Base-by-base conservation (phyloP, 2,888 invertebrate genomes). In the Dicranocentrus wangi region DNA sequence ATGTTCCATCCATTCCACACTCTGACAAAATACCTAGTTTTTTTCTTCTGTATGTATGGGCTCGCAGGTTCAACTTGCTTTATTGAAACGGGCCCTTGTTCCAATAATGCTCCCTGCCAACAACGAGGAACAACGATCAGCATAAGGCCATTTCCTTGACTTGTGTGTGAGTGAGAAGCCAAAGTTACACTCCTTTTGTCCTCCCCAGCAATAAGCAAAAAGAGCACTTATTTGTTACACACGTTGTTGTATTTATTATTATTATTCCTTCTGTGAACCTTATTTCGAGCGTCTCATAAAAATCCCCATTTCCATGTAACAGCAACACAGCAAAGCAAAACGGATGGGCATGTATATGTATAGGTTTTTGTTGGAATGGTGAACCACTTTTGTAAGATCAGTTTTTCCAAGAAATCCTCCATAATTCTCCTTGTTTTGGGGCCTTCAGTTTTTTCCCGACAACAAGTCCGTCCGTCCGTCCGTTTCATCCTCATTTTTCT, bases 401-500 rank as follows among this genome's bases (percentile, higher is more conserved):
- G 27, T 65, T 81, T 80, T 81, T 81, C 81, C 75, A 69, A 81
- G 81, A 81, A 81, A 55, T 75, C 63, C 42, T 70, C 55, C 75
- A 75, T 81, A 81, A 75, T 75, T 81, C 70, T 81, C 71, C 23
- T 43, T 61, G n/a, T 70, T 70, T 66, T 71, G 43, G 70, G 63
- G 63, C 65, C 70, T 39, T 81, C 81, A 81, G 69, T 80, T 73
- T 66, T 65, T 71, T 66, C 71, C 80, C 80, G 80, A 80, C 80
- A 73, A 47, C 63, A 17, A 69, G 81, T 61, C 75, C 55, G 51
- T 63, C 65, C 47, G 5, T n/a, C 47, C 47, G 15, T 47, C 23
- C n/a, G 47, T 51, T 51, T 17, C n/a, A 10, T 32, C 32, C 32
- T 32, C 32, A 7, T 32, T 32, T 32, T n/a, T n/a, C n/a, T n/a